These are phyloP conservation scores for Epizoanthus stellaris DNA, from an alignment of 92 coral and sea anemone genomes.

Conservation along the genomic window DNA sequence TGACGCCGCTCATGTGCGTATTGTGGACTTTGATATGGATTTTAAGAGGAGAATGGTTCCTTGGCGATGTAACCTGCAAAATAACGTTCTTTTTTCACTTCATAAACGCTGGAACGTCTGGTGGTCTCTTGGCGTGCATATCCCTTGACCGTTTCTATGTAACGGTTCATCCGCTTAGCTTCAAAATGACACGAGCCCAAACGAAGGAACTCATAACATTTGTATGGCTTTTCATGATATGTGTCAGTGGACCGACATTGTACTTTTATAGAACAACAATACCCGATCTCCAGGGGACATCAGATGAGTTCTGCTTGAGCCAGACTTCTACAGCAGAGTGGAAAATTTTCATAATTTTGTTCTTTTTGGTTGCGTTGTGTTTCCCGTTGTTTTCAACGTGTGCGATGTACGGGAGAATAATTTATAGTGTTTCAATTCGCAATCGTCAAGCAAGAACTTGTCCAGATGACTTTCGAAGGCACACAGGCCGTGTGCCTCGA, in stretches of 20 bases:
- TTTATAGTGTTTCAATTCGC: constrained; percentile 72
- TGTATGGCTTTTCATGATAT: constrained; percentile 89
- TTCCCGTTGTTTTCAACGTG: constrained; percentile 77
- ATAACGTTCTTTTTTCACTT: constrained; percentile 82
- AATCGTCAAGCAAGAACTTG: constrained; percentile 74
- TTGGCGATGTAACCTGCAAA: constrained; percentile 81
- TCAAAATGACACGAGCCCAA: constrained; percentile 96
- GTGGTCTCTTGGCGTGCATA: constrained; percentile 89
- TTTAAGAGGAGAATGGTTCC: constrained; percentile 74
- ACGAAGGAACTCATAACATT: constrained; percentile 88
- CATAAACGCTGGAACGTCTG: constrained; percentile 85
- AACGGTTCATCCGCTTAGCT: constrained; percentile 91
- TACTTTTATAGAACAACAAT: constrained; percentile 72
- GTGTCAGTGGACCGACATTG: constrained; percentile 81
- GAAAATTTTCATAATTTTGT: constrained; percentile 70
- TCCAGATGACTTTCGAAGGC: constrained; percentile 77
- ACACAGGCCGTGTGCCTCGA: constrained; percentile 80
- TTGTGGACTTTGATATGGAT: constrained; percentile 76
- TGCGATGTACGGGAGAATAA: constrained; percentile 72
- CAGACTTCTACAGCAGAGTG: constrained; percentile 66
- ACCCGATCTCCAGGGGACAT: not conserved
- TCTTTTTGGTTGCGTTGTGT: constrained; percentile 77
- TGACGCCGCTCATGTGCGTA: constrained; percentile 79
- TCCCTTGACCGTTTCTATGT: constrained; percentile 95
- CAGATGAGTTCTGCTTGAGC: constrained; percentile 55